These are phyloP conservation scores for Bradypodion ventrale DNA, from an alignment of 2,797 vertebrate species.

Conservation along the genomic window DNA sequence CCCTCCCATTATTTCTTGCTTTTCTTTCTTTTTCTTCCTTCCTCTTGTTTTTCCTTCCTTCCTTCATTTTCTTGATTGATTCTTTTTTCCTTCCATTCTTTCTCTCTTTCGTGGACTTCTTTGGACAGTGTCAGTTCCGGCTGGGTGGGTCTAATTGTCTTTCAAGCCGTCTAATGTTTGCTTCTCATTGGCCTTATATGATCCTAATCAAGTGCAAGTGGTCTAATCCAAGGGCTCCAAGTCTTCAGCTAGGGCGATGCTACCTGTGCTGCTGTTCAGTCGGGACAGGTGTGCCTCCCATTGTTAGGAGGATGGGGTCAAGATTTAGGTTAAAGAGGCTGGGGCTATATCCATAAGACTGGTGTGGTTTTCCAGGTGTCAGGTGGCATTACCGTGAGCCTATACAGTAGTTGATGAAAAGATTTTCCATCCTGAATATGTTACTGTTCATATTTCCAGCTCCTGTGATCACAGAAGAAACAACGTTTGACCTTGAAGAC, in stretches of 20 bases:
- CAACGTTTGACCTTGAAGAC: constrained; percentile 92
- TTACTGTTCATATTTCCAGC: constrained; percentile 72
- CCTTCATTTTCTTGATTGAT: too few species aligned
- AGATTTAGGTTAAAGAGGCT: background rate
- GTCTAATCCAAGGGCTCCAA: too few species aligned
- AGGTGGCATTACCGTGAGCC: background rate
- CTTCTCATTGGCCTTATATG: too few species aligned
- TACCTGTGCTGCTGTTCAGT: background rate
- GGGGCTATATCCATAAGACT: background rate
- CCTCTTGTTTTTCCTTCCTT: too few species aligned
- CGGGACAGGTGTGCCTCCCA: background rate
- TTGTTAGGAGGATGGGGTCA: background rate
- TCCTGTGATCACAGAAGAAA: constrained; percentile 93
- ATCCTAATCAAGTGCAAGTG: background rate
- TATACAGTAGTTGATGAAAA: background rate
- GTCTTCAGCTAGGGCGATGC: background rate
- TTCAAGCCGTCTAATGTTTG: too few species aligned
- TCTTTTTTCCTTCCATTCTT: background rate
- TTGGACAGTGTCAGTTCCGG: background rate
- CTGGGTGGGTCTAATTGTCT: too few species aligned
- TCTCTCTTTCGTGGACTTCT: background rate
- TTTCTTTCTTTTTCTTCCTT: too few species aligned
- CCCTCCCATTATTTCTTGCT: too few species aligned
- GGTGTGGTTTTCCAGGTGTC: background rate
- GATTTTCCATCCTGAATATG: too few species aligned